Base-by-base conservation (phyloP, 2,888 invertebrate genomes). In the Tinea semifulvella region DNA sequence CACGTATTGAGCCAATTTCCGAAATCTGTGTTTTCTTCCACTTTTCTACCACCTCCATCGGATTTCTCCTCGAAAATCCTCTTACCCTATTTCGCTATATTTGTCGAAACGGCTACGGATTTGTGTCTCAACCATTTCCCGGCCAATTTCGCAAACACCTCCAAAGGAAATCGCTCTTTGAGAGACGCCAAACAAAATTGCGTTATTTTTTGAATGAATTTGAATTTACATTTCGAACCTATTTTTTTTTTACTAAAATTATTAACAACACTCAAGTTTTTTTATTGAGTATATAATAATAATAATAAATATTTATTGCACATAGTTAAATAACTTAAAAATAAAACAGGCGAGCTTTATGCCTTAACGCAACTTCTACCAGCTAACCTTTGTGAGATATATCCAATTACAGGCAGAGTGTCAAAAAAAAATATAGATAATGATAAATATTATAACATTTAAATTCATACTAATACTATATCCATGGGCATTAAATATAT, bases 11-110 rank as follows among this genome's bases (percentile, higher is more conserved):
- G 56, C 53, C 59, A 60, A 63, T 66, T 62, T 61, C 52, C 56
- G 53, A 51, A 58, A 56, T 57, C 61, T 65, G 66, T 64, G 58
- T 60, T n/a, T n/a, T n/a, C n/a, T n/a, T n/a, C n/a, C 61, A 53
- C 56, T 60, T 57, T 57, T 60, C 57, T 55, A 56, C 55, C 55
- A 57, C 57, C 59, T 65, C 57, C 56, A 60, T 58, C 4, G 63
- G 63, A 26, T 60, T 53, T 18, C n/a, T n/a, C 62, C 61, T 39
- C 56, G 63, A 63, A 43, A 36, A 50, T 28, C 43, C 43, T 43
- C 43, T 43, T 43, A 43, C 31, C 19, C 28, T 31, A 19, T 43
- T 31, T 31, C 22, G 4, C 40, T 40, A 40, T 40, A 40, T 40
- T 40, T 40, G 40, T 40, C 42, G 42, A 27, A 42, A 42, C 42